A percentile compares a stretch with the other conserved stretches of the same genome.
phyloP scores from a whole-genome alignment of 2,113 vertebrate species.

The Ceyx margarethae region DNA sequence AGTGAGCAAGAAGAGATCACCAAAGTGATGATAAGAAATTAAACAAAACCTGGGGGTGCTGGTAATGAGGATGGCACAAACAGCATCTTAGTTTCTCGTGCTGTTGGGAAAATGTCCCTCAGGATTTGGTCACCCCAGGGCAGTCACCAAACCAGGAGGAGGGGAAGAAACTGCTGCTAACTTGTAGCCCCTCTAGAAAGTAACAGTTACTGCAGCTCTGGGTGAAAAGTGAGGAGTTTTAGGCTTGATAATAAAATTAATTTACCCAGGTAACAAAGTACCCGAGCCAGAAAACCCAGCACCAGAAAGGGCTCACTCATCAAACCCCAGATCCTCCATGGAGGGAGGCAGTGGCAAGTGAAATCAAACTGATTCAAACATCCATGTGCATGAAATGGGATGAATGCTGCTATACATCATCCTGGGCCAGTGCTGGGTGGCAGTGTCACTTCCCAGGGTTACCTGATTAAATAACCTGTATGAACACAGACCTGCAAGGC shows the following conservation, averaged over 20 bases:
- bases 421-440: neutral
- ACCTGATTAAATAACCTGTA: neutral
- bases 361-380: neutral
- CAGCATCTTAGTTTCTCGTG: neutral
- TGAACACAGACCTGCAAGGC: neutral
- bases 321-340: neutral
- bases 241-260: neutral
- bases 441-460: neutral
- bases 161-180: neutral
- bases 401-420: neutral
- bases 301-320: neutral
- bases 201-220: neutral
- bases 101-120: neutral
- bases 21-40: neutral
- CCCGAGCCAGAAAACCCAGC: neutral
- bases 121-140: neutral
- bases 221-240: neutral
- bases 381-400: neutral
- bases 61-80: neutral
- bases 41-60: neutral
- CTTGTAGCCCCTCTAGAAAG: neutral
- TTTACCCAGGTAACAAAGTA: neutral
- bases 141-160: neutral
- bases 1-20: no score
- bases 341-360: neutral